Evolutionary conservation across 1,140 invertebrate species (phyloP).

Genomic region (Atopsyche davidsoni): DNA sequence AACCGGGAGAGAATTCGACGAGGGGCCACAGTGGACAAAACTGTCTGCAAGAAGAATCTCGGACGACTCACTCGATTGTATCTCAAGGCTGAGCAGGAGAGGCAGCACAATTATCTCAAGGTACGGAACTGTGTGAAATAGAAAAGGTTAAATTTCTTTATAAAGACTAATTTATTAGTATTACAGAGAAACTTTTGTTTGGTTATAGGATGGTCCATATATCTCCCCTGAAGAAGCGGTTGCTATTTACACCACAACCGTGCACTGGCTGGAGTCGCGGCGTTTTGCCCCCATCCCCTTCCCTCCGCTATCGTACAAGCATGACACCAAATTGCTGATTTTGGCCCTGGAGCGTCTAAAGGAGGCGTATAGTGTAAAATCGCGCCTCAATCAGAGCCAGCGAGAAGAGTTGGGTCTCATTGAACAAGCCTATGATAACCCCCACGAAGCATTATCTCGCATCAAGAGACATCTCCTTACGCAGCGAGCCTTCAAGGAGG

Average conservation of each 20-base stretch:
- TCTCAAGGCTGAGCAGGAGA: conserved; percentile 97
- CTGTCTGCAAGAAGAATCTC: conserved; percentile 99
- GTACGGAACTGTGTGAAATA: conserved; percentile 33
- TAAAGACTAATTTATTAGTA: no score
- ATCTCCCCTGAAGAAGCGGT: conserved; percentile 99
- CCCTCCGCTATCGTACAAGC: conserved; percentile 98
- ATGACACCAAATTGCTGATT: conserved; percentile 97
- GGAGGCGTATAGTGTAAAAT: conserved; percentile 99
- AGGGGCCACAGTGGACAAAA: conserved; percentile 96
- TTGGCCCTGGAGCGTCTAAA: conserved; percentile 94
- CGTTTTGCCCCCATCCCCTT: conserved; percentile 98
- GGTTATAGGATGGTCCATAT: conserved; percentile 87
- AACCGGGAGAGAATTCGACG: conserved; percentile 93
- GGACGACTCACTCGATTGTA: conserved; percentile 94
- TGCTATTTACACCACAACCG: conserved; percentile 98
- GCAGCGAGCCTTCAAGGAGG: conserved; percentile 97
- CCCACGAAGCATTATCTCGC: conserved; percentile 96
- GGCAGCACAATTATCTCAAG: conserved; percentile 99
- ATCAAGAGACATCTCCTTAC: conserved; percentile 99
- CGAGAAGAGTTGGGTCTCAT: conserved; percentile 97
- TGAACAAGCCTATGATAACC: conserved; percentile 99
- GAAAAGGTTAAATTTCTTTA: no score
- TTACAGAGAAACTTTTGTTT: conserved; percentile 15
- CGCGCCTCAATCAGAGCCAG: conserved; percentile 96
- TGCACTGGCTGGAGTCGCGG: conserved; percentile 98